Evolutionary conservation across 2,888 invertebrate species (phyloP), one percentile per base, ranked within the genome.

Genomic region (Geotrupes spiniger): DNA sequence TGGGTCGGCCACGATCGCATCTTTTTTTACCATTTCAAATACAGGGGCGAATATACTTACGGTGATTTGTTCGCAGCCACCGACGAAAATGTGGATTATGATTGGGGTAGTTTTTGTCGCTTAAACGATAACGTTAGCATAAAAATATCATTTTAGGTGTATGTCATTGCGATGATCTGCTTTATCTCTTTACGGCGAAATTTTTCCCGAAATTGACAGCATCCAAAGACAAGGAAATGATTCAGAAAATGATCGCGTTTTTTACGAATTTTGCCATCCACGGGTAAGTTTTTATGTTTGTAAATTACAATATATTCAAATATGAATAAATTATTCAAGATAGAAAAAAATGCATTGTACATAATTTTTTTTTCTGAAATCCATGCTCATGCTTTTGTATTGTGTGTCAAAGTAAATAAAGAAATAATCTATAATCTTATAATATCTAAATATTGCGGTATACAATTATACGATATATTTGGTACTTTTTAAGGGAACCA

Each of bases 161-260:
- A 0, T 72, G 74, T 0, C 80, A 80, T 58, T 77, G 77, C 52
- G 79, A 80, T 59, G 79, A 79, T 58, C 59, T 79, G 11, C 65
- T 78, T 33, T 79, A 79, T 54, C 61, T 78, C 2, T 77, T 79
- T 53, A 69, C 75, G 26, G 73, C 76, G 0, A 48, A 64, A 17
- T 37, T 77, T 1, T 76, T 77, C 58, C 63, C 64, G 6, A 68
- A 70, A 37, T 68, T 76, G 29, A 12, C 12, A 31, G 57, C 58
- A 2, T 54, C 54, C 4, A 53, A 62, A 0, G 74, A 77, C 46
- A 64, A 71, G 1, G 48, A 58, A 33, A 67, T 77, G 27, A 68
- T 73, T 1, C 59, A 67, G 21, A 57, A 63, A 0, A 63, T 77
- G 58, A 67, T 78, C 1, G 63, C 63, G 1, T 61, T 76, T 29